Evolutionary conservation across 2,797 vertebrate species (phyloP).

Genomic region (Thripadectes ignobilis): DNA sequence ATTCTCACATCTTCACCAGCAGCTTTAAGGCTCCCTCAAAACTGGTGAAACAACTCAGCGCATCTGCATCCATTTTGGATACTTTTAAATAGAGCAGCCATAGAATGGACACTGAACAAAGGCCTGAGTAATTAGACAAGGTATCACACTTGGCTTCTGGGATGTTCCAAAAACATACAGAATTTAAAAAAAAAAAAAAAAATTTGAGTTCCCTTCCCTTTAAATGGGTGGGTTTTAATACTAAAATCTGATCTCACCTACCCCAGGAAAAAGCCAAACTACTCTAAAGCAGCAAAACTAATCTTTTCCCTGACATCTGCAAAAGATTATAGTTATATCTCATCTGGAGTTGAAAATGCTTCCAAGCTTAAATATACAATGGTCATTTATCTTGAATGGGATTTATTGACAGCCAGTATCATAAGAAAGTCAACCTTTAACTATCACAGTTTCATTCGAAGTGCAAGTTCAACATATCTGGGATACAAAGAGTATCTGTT

Average conservation of each 20-base stretch:
- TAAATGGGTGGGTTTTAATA: background rate
- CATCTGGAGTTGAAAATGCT: background rate
- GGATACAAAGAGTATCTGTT: background rate
- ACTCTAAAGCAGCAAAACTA: background rate
- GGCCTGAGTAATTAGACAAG: background rate
- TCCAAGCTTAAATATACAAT: background rate
- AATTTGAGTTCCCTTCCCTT: background rate
- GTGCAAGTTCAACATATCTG: background rate
- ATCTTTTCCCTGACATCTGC: background rate
- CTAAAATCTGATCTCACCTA: background rate
- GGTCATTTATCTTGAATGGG: background rate
- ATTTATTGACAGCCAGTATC: background rate
- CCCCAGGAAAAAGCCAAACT: background rate
- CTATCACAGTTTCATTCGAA: background rate
- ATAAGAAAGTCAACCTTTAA: rapidly evolving
- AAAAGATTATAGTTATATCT: background rate
- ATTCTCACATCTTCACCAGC: background rate
- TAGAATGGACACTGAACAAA: background rate
- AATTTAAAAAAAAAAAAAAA: background rate
- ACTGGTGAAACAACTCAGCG: background rate
- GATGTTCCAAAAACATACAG: background rate
- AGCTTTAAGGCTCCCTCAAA: background rate
- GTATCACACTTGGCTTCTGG: background rate
- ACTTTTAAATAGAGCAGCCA: background rate
- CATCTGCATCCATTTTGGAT: background rate